These are phyloP conservation scores for Umimayanthus kanabou DNA, from an alignment of 92 coral and sea anemone genomes.

Conservation along the genomic window DNA sequence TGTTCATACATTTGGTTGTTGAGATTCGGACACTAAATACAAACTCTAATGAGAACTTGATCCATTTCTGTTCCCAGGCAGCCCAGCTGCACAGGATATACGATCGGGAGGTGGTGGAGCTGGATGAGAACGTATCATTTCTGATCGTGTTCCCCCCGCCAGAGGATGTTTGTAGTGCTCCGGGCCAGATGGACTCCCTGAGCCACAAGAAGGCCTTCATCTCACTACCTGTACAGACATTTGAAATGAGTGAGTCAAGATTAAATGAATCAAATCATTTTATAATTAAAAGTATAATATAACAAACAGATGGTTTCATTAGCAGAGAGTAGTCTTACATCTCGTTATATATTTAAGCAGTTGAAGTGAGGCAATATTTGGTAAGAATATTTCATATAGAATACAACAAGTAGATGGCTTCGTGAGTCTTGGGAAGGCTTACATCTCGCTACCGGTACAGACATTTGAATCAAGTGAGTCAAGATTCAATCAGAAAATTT, in stretches of 20 bases:
- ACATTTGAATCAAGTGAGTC: too few species aligned
- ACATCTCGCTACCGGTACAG: not conserved
- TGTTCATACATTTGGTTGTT: not conserved
- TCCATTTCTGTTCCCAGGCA: constrained; percentile 56
- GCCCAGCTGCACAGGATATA: constrained; percentile 89
- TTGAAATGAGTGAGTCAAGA: constrained; percentile 95
- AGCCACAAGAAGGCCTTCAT: constrained; percentile 73
- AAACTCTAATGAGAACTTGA: not conserved
- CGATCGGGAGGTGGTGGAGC: constrained; percentile 98
- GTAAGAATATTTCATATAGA: too few species aligned
- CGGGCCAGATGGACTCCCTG: constrained; percentile 88
- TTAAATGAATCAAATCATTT: not conserved
- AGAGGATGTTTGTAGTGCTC: constrained; percentile 96
- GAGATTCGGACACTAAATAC: not conserved
- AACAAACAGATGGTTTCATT: not conserved
- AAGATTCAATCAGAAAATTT: too few species aligned
- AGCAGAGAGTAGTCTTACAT: not conserved
- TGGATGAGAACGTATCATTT: constrained; percentile 95
- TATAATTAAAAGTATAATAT: too few species aligned
- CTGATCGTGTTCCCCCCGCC: constrained; percentile 96
- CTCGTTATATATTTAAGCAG: not conserved
- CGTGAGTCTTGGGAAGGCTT: not conserved
- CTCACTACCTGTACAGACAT: constrained; percentile 94
- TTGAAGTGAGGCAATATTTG: too few species aligned
- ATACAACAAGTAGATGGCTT: not conserved